Percentiles rank a stretch among this genome's conserved stretches.
phyloP scores from a whole-genome alignment of 1,140 invertebrate species.

The Orchestia grillus region DNA sequence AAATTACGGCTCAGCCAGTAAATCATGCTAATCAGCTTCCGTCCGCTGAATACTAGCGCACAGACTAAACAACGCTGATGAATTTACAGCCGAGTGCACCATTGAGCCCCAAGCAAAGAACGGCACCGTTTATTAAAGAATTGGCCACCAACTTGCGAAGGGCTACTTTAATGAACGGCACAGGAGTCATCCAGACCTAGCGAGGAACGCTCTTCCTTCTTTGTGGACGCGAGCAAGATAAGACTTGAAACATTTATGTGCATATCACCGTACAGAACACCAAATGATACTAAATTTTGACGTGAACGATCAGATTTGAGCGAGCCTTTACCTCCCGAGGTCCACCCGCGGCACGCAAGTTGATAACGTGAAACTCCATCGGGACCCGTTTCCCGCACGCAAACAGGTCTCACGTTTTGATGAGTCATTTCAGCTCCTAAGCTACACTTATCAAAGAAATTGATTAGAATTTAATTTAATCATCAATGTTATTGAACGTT shows the following conservation, averaged over 20 bases:
- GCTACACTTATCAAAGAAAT: too few species aligned
- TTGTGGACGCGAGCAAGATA: background rate
- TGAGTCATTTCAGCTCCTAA: too few species aligned
- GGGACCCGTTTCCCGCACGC: too few species aligned
- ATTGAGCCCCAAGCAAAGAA: background rate
- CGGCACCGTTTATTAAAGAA: background rate
- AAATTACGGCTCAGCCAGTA: background rate
- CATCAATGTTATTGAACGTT: background rate
- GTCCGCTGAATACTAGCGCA: background rate
- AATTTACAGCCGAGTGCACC: background rate
- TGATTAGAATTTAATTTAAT: background rate
- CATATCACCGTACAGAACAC: background rate
- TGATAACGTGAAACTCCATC: too few species aligned
- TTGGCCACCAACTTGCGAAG: background rate
- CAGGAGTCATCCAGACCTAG: background rate
- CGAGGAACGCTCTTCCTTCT: background rate
- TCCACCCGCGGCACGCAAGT: too few species aligned
- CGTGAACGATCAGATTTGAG: background rate
- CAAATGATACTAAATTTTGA: background rate
- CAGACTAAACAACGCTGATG: slow-evolving; percentile 4
- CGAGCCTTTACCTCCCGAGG: too few species aligned
- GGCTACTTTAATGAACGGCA: background rate
- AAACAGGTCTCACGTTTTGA: too few species aligned
- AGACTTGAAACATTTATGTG: background rate
- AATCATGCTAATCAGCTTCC: background rate